A percentile compares a stretch with the other conserved stretches of the same genome.
phyloP scores from a whole-genome alignment of 2,113 vertebrate species.

The Apus apus region DNA sequence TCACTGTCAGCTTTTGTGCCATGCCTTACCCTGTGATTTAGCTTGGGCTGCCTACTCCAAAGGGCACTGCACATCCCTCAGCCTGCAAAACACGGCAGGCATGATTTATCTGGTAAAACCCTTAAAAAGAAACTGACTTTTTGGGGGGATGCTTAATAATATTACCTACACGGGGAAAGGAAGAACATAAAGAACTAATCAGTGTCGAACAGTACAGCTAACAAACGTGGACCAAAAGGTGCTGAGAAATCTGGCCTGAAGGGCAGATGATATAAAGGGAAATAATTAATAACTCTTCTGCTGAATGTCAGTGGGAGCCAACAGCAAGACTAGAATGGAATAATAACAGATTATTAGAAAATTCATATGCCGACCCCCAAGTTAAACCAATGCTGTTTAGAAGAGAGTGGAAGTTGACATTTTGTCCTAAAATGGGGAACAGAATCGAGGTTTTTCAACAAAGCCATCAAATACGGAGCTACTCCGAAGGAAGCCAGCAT shows the following conservation, averaged over 20 bases:
- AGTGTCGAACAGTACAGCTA: background rate
- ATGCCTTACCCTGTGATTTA: background rate
- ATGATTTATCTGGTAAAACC: background rate
- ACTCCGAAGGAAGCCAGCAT: background rate
- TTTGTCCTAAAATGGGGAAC: background rate
- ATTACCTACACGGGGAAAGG: background rate
- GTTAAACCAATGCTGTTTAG: background rate
- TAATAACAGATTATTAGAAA: conserved; percentile 15
- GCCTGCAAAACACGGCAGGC: background rate
- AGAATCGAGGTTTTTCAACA: background rate
- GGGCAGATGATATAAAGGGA: background rate
- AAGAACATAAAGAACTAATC: background rate
- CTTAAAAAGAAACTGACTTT: background rate
- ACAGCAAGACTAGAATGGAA: background rate
- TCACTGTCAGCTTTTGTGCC: background rate
- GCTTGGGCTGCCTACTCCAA: background rate
- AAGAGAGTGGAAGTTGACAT: background rate
- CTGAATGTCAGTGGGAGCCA: background rate
- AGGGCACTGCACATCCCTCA: background rate
- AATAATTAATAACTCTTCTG: conserved; percentile 32
- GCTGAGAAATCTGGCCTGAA: background rate
- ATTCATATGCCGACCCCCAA: background rate
- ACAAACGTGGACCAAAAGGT: background rate
- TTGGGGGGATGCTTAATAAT: background rate
- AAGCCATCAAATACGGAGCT: background rate